These are phyloP conservation scores for Eumacrocentrus americanus DNA, from an alignment of 2,888 invertebrate species.

Conservation along the genomic window DNA sequence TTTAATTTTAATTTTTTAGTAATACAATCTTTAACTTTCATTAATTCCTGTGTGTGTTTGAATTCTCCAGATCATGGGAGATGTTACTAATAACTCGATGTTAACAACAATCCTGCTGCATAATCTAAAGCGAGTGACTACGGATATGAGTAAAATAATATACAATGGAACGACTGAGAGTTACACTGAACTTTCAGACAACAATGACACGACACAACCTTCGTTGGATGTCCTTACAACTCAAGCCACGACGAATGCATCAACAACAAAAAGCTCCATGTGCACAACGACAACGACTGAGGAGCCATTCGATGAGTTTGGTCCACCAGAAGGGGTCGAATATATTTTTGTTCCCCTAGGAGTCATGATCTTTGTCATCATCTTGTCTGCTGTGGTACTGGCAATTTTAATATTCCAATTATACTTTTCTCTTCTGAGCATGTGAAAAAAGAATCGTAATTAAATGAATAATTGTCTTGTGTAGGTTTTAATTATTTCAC, in stretches of 20 bases:
- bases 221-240: conserved; percentile 38
- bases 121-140: conserved; percentile 25
- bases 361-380: conserved; percentile 58
- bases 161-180: conserved; percentile 37
- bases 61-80: conserved; percentile 24
- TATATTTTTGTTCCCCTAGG: conserved; percentile 59
- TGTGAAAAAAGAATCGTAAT: too few relatives aligned
- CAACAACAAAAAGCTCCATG: conserved; percentile 28
- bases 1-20: too few relatives aligned
- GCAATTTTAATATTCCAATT: conserved; percentile 30
- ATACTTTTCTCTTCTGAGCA: conserved; percentile 32
- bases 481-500: conserved; percentile 65
- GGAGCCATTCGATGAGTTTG: conserved; percentile 55
- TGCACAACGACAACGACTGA: conserved; percentile 48
- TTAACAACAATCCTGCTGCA: conserved; percentile 29
- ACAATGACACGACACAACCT: conserved; percentile 25
- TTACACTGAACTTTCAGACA: conserved; percentile 35
- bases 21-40: background rate
- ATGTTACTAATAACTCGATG: conserved; percentile 24
- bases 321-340: conserved; percentile 57
- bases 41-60: background rate
- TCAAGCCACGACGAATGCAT: conserved; percentile 6
- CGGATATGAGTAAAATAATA: conserved; percentile 33
- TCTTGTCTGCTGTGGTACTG: conserved; percentile 56
- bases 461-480: conserved; percentile 34